Evolutionary conservation across 2,113 vertebrate genomes (phyloP), one percentile per base, ranked within the genome.

Genomic region (Nymphicus hollandicus): DNA sequence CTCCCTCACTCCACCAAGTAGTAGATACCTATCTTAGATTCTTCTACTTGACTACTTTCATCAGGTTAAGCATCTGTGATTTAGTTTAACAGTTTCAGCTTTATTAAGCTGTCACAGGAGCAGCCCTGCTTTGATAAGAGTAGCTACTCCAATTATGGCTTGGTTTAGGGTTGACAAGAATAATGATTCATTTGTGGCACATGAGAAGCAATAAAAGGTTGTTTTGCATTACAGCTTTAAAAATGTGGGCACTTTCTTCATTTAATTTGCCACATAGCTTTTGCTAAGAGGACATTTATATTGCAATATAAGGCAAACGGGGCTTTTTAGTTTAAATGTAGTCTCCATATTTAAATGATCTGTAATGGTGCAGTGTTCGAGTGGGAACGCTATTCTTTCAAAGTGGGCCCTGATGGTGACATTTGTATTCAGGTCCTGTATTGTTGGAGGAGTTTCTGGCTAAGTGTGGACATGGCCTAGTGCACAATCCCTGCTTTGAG

Each of bases 101-200:
- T 98, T 98, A 98, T 98, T 98, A 98, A 98, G 97, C 97, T 98
- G 98, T 98, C 98, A 98, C 91, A 96, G 95, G 97, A 97, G 88
- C 91, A 37, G 96, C 88, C 89, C 83, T 61, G 35, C 95, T 98
- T 96, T 96, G 97, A 98, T 98, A 98, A 98, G 97, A 65, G 6
- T 97, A 98, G 97, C 97, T 97, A 95, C 96, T 98, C 97, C 98
- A 98, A 98, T 98, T 98, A 98, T 96, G 97, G 96, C 94, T 97
- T 97, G 97, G 96, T 98, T 98, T 98, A 98, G 97, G 96, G 97
- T 97, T 98, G 98, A 98, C 98, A 98, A 97, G 91, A 96, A 97
- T 97, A 98, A 98, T 43, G 37, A 80, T 98, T 98, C 97, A 98
- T 98, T 98, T 91, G 79, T 96, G 96, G 97, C 96, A 97, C 94